Conservation (phyloP, 2,888 invertebrate genomes). For the Ichneumon xanthorius region DNA sequence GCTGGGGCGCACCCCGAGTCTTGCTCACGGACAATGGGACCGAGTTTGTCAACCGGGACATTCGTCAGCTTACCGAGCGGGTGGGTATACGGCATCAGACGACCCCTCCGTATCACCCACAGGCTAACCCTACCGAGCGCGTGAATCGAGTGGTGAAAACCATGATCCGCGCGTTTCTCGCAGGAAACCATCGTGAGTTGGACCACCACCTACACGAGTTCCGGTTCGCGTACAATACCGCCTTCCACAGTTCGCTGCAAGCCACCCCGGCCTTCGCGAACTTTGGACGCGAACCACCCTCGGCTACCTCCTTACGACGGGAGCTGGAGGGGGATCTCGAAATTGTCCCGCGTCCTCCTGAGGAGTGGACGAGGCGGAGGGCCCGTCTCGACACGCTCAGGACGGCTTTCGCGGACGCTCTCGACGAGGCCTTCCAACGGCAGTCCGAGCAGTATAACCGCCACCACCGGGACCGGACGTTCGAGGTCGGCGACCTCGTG, state of each 20-base stretch:
- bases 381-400: background rate
- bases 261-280: background rate
- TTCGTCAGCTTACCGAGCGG: background rate
- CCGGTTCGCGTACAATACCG: background rate
- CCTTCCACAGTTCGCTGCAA: background rate
- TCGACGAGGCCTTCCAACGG: background rate
- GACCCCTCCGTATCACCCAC: conserved; percentile 28
- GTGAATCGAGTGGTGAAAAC: background rate
- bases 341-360: background rate
- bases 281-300: background rate
- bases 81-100: background rate
- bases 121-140: background rate
- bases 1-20: conserved; percentile 7
- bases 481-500: background rate
- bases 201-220: background rate
- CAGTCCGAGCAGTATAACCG: background rate
- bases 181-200: background rate
- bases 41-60: conserved; percentile 4
- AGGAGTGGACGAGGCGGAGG: background rate
- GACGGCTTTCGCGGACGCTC: background rate
- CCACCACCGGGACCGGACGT: background rate
- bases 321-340: background rate
- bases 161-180: conserved; percentile 12
- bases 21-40: conserved; percentile 22
- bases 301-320: background rate